A percentile compares a stretch with the other conserved stretches of the same genome.
These are phyloP conservation scores for Catostylus mosaicus DNA, from an alignment of 30 jellyfish, hydroid and myxozoan genomes.

Conservation along the genomic window DNA sequence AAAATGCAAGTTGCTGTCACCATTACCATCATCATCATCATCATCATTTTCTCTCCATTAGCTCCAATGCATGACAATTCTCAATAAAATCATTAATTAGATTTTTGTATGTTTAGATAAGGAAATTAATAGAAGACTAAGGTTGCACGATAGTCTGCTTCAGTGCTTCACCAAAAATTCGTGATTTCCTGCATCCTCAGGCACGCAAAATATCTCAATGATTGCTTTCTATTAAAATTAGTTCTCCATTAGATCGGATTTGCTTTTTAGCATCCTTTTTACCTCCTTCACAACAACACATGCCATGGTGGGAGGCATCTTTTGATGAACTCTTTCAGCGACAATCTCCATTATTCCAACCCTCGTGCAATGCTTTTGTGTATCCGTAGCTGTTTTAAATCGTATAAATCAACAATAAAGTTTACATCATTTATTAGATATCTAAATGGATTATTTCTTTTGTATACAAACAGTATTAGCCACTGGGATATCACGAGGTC, in stretches of 20 bases:
- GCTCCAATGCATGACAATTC: neutral
- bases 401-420: neutral
- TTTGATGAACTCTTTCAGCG: neutral
- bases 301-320: slow-evolving; percentile 26
- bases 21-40: slow-evolving; percentile 4
- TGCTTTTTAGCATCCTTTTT: neutral
- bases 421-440: slow-evolving; percentile 1
- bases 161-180: no score
- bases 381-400: slow-evolving; percentile 28
- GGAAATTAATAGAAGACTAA: neutral
- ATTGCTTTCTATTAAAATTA: neutral
- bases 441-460: slow-evolving; percentile 28
- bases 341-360: slow-evolving; percentile 16
- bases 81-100: neutral
- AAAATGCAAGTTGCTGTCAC: neutral
- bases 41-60: neutral
- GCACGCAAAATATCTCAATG: neutral
- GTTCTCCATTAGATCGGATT: neutral
- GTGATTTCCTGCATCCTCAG: neutral
- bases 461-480: neutral
- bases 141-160: neutral
- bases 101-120: no score
- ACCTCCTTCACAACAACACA: neutral
- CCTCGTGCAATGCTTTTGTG: slow-evolving; percentile 30
- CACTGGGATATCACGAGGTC: neutral